phyloP scores from a whole-genome alignment of 2,888 invertebrate genomes.

The Choreutis nemorana region DNA sequence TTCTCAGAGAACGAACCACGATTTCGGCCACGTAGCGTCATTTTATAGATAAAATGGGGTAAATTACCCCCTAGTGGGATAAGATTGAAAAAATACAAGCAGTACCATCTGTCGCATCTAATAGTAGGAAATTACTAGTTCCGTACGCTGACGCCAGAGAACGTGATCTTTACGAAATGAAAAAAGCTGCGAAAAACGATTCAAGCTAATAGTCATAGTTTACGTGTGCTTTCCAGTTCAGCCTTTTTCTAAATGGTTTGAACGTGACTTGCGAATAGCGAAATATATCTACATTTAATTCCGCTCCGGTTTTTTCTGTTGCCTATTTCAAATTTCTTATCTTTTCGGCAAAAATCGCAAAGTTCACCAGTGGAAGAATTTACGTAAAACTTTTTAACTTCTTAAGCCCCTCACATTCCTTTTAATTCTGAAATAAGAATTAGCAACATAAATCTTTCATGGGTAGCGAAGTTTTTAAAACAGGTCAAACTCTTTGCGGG shows the following conservation, averaged over 20 bases:
- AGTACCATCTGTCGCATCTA: slow-evolving; percentile 39
- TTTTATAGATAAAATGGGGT: slow-evolving; percentile 8
- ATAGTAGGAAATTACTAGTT: slow-evolving; percentile 41
- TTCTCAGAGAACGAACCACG: too few relatives aligned
- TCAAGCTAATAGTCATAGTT: slow-evolving; percentile 12
- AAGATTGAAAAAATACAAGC: slow-evolving; percentile 39
- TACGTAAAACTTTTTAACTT: too few relatives aligned
- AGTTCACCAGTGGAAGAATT: too few relatives aligned
- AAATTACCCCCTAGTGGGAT: slow-evolving; percentile 14
- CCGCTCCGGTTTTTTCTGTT: too few relatives aligned
- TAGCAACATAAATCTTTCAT: slow-evolving; percentile 49
- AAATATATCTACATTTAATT: too few relatives aligned
- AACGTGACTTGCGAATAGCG: too few relatives aligned
- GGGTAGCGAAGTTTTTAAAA: slow-evolving; percentile 40
- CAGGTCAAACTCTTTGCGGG: slow-evolving; percentile 44
- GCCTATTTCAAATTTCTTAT: too few relatives aligned
- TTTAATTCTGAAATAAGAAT: slow-evolving; percentile 5
- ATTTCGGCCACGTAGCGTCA: slow-evolving; percentile 10
- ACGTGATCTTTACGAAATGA: slow-evolving; percentile 35
- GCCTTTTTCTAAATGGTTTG: too few relatives aligned
- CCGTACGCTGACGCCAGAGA: slow-evolving; percentile 23
- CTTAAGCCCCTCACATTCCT: too few relatives aligned
- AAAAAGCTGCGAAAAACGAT: slow-evolving; percentile 16
- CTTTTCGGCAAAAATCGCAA: too few relatives aligned
- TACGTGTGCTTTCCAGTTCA: too few relatives aligned